Evolutionary conservation across 2,797 vertebrate genomes (phyloP), one percentile per base, ranked within the genome.

Genomic region (Adelosebastes latens): DNA sequence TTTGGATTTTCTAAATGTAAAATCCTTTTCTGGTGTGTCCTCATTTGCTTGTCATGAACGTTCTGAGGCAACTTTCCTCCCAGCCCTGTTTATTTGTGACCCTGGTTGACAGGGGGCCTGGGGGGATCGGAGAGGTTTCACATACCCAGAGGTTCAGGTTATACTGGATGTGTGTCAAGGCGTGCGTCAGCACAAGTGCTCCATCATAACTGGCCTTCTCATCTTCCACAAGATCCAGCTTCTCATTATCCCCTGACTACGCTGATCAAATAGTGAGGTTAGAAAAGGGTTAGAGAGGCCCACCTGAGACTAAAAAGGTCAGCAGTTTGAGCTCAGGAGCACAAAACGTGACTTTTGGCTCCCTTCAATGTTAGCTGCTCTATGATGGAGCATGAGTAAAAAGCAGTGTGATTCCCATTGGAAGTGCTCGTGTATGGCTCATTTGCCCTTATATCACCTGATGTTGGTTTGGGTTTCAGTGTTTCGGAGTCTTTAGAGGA

Each of bases 101-200:
- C 59, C 20, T 0, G n/a, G 31, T 22, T 34, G 60, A 72, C 55
- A 31, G 31, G n/a, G 22, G 27, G 61, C 49, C 56, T 49, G 14
- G 24, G n/a, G n/a, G 66, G 70, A 63, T 65, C 18, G 3, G 61
- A 75, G 27, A 66, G 79, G 42, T 81, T 87, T 76, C 39, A 71
- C 79, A 88, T 89, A 73, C 73, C 77, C 53, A 32, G 56, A 77
- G 89, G 79, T 88, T 94, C 89, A 86, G 84, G 88, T 90, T 91
- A 10, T 87, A 68, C 80, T 82, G 84, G 88, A 76, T 68, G 42
- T 36, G 70, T 81, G 77, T 85, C 88, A 92, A 75, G 68, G 72
- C n/a, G 1, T 46, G 80, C 62, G 42, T 84, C 74, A 87, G 67
- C 62, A 65, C 27, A 53, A 80, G 72, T 24, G 60, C 32, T 32